Percentiles rank a stretch among this genome's conserved stretches.
phyloP scores from a whole-genome alignment of 2,113 vertebrate genomes.

The Sturnira hondurensis region DNA sequence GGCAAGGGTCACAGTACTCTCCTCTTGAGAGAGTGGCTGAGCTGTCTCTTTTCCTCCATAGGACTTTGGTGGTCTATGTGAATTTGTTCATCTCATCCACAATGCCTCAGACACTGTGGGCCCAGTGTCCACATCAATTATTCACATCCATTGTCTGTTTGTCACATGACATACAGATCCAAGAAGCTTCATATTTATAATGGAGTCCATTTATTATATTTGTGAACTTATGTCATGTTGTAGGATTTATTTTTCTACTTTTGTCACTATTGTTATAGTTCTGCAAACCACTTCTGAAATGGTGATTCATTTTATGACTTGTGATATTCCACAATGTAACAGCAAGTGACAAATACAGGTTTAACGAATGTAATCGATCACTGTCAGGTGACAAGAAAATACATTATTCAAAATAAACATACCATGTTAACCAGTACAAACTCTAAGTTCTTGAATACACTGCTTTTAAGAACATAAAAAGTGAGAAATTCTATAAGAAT shows the following conservation, averaged over 20 bases:
- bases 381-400: background rate
- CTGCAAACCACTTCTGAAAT: background rate
- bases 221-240: background rate
- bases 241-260: conserved; percentile 29
- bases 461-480: background rate
- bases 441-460: background rate
- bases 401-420: background rate
- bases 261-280: background rate
- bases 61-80: too few species aligned
- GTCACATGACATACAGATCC: background rate
- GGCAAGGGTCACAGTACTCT: too few species aligned
- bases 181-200: background rate
- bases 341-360: background rate
- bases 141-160: background rate
- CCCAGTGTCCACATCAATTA: background rate
- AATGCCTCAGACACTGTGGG: too few species aligned
- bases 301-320: background rate
- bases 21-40: too few species aligned
- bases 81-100: too few species aligned
- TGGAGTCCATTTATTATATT: background rate
- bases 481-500: background rate
- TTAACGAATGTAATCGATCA: background rate
- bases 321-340: background rate
- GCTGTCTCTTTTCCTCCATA: too few species aligned
- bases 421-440: background rate